Percentiles rank a stretch among this genome's conserved stretches.
phyloP scores from a whole-genome alignment of 2,113 vertebrate species.

The Isurus oxyrinchus region DNA sequence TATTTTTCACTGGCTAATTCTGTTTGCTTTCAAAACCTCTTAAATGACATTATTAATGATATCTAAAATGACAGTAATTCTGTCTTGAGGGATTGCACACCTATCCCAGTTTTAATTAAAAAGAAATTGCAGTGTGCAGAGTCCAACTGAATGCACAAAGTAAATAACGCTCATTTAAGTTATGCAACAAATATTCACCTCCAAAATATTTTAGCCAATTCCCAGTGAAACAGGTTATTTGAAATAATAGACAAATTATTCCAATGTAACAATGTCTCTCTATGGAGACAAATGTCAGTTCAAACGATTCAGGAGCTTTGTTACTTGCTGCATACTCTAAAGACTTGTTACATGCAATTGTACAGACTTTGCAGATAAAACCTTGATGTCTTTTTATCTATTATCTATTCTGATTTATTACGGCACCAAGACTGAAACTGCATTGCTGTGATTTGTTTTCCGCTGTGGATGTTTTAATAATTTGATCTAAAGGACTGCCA shows the following conservation, averaged over 20 bases:
- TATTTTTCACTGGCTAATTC: not conserved
- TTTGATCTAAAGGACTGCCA: not conserved
- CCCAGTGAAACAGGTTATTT: not conserved
- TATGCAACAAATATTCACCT: not conserved
- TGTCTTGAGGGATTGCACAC: not conserved
- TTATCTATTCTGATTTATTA: not conserved
- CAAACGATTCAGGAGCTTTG: not conserved
- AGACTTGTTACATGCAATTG: not conserved
- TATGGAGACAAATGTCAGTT: not conserved
- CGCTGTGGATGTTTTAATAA: not conserved
- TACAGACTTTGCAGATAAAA: not conserved
- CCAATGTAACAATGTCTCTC: not conserved
- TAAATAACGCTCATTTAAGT: not conserved
- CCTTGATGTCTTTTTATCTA: not conserved
- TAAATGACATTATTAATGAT: not conserved
- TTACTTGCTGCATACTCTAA: not conserved
- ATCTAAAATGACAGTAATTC: not conserved
- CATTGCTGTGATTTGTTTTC: not conserved
- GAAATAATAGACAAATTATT: not conserved
- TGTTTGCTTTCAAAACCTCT: not conserved
- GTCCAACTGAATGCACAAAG: not conserved
- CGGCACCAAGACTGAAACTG: not conserved
- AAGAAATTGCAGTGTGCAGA: not conserved
- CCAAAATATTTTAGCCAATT: constrained; percentile 1
- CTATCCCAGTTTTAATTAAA: not conserved